Percentiles rank a stretch among this genome's conserved stretches.
phyloP scores from a whole-genome alignment of 1,140 invertebrate species.

The Drusus annulatus region DNA sequence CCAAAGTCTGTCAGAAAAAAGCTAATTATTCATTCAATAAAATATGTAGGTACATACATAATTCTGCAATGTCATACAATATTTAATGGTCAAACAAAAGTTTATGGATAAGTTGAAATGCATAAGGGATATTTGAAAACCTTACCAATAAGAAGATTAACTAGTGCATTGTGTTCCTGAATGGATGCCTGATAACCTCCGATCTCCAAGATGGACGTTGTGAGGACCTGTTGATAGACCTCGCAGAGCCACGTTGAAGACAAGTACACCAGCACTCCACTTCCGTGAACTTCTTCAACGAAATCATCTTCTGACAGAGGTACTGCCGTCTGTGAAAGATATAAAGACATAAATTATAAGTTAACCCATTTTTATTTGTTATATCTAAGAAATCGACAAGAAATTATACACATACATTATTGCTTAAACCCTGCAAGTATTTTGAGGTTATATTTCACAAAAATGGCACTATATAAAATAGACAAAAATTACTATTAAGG shows the following conservation, averaged over 20 bases:
- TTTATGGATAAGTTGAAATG: background rate
- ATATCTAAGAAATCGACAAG: too few relatives aligned
- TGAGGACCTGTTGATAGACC: slow-evolving; percentile 88
- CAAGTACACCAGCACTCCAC: slow-evolving; percentile 91
- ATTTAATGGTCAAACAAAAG: background rate
- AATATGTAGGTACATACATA: too few relatives aligned
- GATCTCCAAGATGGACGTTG: slow-evolving; percentile 81
- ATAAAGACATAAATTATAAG: background rate
- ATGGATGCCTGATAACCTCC: slow-evolving; percentile 76
- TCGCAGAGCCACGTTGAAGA: slow-evolving; percentile 93
- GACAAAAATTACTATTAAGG: too few relatives aligned
- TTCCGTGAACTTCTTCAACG: slow-evolving; percentile 91
- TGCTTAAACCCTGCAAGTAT: too few relatives aligned
- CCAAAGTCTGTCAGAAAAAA: slow-evolving; percentile 80
- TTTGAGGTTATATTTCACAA: too few relatives aligned
- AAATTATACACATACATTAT: too few relatives aligned
- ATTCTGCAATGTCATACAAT: too few relatives aligned
- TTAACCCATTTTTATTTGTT: too few relatives aligned
- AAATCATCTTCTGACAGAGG: slow-evolving; percentile 85
- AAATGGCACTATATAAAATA: too few relatives aligned
- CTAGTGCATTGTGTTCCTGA: slow-evolving; percentile 77
- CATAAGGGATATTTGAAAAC: background rate
- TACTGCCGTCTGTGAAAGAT: slow-evolving; percentile 71
- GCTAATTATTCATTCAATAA: too few relatives aligned
- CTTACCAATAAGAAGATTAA: slow-evolving; percentile 84